phyloP scores from a whole-genome alignment of 2,888 invertebrate species.

The Polylopha cassiicola region DNA sequence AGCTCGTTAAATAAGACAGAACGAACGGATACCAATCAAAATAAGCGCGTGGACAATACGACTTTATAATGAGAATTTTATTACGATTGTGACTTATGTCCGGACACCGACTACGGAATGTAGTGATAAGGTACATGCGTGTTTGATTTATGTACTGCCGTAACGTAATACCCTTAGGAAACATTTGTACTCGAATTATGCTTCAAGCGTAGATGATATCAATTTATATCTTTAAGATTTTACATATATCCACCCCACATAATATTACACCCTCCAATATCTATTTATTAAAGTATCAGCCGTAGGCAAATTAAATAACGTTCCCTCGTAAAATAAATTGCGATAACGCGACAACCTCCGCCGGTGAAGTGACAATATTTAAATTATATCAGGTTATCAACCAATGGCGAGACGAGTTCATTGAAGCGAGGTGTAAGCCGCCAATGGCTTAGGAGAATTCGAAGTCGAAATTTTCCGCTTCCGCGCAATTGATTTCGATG shows the following conservation, averaged over 20 bases:
- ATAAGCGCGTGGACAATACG: too few relatives aligned
- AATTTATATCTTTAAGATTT: neutral
- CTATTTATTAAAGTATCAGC: constrained; percentile 61
- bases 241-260: constrained; percentile 4
- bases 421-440: constrained; percentile 30
- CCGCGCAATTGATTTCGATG: constrained; percentile 35
- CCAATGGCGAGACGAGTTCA: constrained; percentile 49
- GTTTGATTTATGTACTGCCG: too few relatives aligned
- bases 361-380: constrained; percentile 67
- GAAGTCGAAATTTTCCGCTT: constrained; percentile 56
- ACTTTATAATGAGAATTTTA: too few relatives aligned
- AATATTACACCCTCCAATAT: constrained; percentile 35
- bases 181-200: too few relatives aligned
- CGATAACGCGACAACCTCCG: constrained; percentile 60
- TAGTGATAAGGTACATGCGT: too few relatives aligned
- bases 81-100: too few relatives aligned
- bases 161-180: too few relatives aligned
- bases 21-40: too few relatives aligned
- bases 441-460: constrained; percentile 52
- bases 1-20: too few relatives aligned
- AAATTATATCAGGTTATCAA: constrained; percentile 66
- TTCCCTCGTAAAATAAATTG: constrained; percentile 69
- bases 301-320: constrained; percentile 63
- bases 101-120: too few relatives aligned
- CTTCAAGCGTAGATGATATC: too few relatives aligned